Conservation (phyloP, 2,888 invertebrate genomes). For the Ornithoptera alexandrae region DNA sequence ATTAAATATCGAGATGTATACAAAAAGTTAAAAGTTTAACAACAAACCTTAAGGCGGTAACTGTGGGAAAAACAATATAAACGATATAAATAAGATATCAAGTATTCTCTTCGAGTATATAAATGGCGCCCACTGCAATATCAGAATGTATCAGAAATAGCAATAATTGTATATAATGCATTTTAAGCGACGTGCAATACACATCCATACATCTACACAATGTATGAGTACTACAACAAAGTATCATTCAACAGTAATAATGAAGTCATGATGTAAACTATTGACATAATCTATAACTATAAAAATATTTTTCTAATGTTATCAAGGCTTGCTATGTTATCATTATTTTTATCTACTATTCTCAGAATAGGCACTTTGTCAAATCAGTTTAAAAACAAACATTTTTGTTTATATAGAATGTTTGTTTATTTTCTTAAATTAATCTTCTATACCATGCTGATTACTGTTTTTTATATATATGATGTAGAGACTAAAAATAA, state of each 20-base stretch:
- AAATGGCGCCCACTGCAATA: conserved; percentile 52
- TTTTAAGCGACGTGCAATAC: conserved; percentile 40
- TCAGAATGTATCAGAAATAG: conserved; percentile 56
- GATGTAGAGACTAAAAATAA: conserved; percentile 1
- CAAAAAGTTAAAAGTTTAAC: not conserved
- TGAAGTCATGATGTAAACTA: not conserved
- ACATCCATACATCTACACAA: conserved; percentile 25
- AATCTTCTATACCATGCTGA: not conserved
- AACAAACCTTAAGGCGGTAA: not conserved
- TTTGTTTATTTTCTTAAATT: too few species aligned
- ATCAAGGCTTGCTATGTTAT: too few species aligned
- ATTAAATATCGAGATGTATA: not conserved
- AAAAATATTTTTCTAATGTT: not conserved
- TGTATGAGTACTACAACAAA: conserved; percentile 16
- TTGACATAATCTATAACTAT: not conserved
- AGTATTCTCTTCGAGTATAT: conserved; percentile 45
- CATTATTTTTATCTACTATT: too few species aligned
- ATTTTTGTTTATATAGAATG: too few species aligned
- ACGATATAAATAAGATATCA: conserved; percentile 55
- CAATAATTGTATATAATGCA: conserved; percentile 51
- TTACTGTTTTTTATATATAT: not conserved
- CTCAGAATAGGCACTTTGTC: too few species aligned
- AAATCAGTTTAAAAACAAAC: too few species aligned
- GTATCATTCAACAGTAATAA: conserved; percentile 10
- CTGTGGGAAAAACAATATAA: conserved; percentile 48